Evolutionary conservation across 2,113 vertebrate genomes (phyloP).

Genomic region (Elachura formosa): DNA sequence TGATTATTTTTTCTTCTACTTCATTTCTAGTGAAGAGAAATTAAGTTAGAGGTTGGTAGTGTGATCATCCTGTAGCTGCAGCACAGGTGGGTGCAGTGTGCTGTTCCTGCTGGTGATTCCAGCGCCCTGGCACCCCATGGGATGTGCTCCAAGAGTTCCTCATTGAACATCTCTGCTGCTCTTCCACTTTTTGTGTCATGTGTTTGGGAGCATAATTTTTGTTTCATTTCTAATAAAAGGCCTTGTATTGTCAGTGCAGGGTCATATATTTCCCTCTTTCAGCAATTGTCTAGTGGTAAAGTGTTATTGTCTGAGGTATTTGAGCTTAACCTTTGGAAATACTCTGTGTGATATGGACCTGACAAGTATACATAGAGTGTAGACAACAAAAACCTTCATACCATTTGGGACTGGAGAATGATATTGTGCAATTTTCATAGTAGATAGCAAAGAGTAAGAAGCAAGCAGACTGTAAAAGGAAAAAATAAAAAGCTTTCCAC

Average conservation of each 20-base stretch:
- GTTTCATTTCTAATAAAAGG: not conserved
- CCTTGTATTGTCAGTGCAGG: not conserved
- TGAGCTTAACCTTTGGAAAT: not conserved
- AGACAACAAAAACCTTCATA: not conserved
- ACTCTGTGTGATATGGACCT: not conserved
- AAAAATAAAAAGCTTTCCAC: not conserved
- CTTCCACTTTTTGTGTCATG: not conserved
- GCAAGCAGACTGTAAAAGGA: not conserved
- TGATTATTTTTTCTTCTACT: not conserved
- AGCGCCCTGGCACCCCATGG: not conserved
- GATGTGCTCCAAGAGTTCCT: not conserved
- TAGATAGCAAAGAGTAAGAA: not conserved
- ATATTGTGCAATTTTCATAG: not conserved
- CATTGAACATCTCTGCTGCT: not conserved
- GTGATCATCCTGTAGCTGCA: not conserved
- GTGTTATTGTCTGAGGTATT: not conserved
- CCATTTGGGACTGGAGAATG: not conserved
- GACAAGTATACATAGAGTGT: not conserved
- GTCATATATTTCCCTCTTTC: not conserved
- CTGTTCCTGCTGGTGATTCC: not conserved
- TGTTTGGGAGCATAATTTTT: not conserved
- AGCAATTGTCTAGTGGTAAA: not conserved
- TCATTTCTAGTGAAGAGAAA: not conserved
- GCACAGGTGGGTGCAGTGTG: rapidly evolving
- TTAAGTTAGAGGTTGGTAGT: rapidly evolving